Evolutionary conservation across 2,888 invertebrate species (phyloP).

Genomic region (Dicycla oo): DNA sequence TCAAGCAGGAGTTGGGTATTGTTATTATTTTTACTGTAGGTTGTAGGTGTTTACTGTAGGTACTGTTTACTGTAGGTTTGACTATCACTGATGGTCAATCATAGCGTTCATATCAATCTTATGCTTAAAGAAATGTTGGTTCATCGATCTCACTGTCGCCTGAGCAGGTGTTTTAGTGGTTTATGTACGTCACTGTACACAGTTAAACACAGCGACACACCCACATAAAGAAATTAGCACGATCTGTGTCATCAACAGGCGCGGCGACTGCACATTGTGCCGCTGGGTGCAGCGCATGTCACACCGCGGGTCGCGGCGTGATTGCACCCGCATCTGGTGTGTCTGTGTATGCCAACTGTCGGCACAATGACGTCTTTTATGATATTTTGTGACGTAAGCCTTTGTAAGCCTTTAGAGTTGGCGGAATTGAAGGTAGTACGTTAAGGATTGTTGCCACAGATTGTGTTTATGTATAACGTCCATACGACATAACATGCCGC

Average conservation of each 20-base stretch:
- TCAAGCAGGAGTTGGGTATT: neutral
- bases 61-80: too few species aligned
- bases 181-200: conserved; percentile 6
- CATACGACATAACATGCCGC: neutral
- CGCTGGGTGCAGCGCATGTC: conserved; percentile 15
- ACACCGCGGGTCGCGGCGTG: conserved; percentile 8
- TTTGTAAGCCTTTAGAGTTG: neutral
- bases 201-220: conserved; percentile 8
- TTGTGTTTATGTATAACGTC: neutral
- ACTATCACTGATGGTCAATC: neutral
- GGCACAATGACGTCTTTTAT: conserved; percentile 6
- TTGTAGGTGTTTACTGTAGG: too few species aligned
- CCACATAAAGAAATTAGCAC: conserved; percentile 25
- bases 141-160: neutral
- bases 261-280: neutral
- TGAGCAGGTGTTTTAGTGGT: neutral
- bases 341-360: conserved; percentile 29
- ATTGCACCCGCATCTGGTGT: conserved; percentile 34
- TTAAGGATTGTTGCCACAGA: neutral
- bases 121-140: neutral
- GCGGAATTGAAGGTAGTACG: neutral
- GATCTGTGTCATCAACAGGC: conserved; percentile 25
- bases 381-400: conserved; percentile 24
- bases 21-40: conserved; percentile 1
- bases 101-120: neutral